Evolutionary conservation across 2,888 invertebrate genomes (phyloP).

Genomic region (Drosophila rubida): DNA sequence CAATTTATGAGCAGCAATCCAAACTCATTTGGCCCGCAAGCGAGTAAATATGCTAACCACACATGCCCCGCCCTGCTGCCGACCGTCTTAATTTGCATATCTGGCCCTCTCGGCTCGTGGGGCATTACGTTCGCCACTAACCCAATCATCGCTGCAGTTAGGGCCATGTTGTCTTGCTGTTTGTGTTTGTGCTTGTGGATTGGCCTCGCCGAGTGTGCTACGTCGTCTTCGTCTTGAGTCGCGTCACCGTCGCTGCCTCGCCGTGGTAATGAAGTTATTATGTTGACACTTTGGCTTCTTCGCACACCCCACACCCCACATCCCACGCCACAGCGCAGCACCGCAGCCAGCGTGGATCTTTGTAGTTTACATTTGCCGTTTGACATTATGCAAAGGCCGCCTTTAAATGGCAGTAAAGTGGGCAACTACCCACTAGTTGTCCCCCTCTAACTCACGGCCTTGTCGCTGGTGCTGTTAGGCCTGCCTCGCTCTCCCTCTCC

Average conservation of each 20-base stretch:
- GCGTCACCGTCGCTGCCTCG: slow-evolving; percentile 28
- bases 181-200: slow-evolving; percentile 54
- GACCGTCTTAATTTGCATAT: slow-evolving; percentile 40
- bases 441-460: slow-evolving; percentile 1
- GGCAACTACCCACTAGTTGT: slow-evolving; percentile 16
- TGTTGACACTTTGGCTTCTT: slow-evolving; percentile 76
- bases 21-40: slow-evolving; percentile 69
- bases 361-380: slow-evolving; percentile 52
- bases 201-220: slow-evolving; percentile 45
- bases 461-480: not conserved
- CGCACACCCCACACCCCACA: slow-evolving; percentile 55
- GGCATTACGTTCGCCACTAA: slow-evolving; percentile 2
- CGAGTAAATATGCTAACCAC: slow-evolving; percentile 52
- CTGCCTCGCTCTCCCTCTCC: slow-evolving; percentile 2
- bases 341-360: slow-evolving; percentile 52
- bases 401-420: slow-evolving; percentile 40
- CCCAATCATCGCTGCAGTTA: slow-evolving; percentile 37
- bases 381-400: slow-evolving; percentile 42
- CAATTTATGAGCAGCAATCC: slow-evolving; percentile 68
- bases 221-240: slow-evolving; percentile 14
- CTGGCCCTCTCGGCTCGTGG: not conserved
- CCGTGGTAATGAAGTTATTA: slow-evolving; percentile 77
- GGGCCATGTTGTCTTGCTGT: slow-evolving; percentile 47
- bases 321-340: slow-evolving; percentile 11
- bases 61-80: slow-evolving; percentile 1